Conservation (phyloP, 2,888 invertebrate genomes). For the Hylaea fasciaria region DNA sequence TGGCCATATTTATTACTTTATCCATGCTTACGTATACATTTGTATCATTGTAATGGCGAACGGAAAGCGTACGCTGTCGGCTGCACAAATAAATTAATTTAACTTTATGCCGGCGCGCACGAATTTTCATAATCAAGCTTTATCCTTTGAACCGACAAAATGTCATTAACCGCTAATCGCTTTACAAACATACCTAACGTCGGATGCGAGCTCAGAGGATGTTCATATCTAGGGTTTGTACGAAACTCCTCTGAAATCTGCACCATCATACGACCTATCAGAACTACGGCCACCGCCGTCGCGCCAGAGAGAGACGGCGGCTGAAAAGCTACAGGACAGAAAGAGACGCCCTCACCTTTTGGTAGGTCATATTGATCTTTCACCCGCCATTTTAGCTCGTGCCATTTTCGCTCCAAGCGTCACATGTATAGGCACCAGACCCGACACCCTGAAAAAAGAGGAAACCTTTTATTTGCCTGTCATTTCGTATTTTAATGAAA, state of each 20-base stretch:
- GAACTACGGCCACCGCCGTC: slow-evolving; percentile 65
- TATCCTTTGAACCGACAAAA: slow-evolving; percentile 66
- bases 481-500: slow-evolving; percentile 80
- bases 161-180: slow-evolving; percentile 72
- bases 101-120: slow-evolving; percentile 59
- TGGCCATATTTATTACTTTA: slow-evolving; percentile 25
- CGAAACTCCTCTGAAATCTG: slow-evolving; percentile 66
- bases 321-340: slow-evolving; percentile 50
- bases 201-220: slow-evolving; percentile 59
- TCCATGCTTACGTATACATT: slow-evolving; percentile 22
- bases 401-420: slow-evolving; percentile 80
- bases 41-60: slow-evolving; percentile 26
- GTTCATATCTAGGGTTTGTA: slow-evolving; percentile 52
- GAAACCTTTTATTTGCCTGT: slow-evolving; percentile 76
- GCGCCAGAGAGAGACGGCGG: slow-evolving; percentile 63
- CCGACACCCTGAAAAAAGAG: slow-evolving; percentile 65
- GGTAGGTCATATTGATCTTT: slow-evolving; percentile 85
- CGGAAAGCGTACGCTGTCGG: slow-evolving; percentile 41
- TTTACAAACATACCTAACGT: slow-evolving; percentile 71
- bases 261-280: slow-evolving; percentile 75
- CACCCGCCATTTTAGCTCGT: slow-evolving; percentile 83
- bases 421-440: slow-evolving; percentile 71
- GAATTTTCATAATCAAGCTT: slow-evolving; percentile 73
- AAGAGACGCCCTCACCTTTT: slow-evolving; percentile 69
- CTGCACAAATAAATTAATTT: slow-evolving; percentile 56